Percentiles rank a stretch among this genome's conserved stretches.
Evolutionary conservation across 2,113 vertebrate genomes (phyloP).

Genomic region (Elephantulus edwardii): DNA sequence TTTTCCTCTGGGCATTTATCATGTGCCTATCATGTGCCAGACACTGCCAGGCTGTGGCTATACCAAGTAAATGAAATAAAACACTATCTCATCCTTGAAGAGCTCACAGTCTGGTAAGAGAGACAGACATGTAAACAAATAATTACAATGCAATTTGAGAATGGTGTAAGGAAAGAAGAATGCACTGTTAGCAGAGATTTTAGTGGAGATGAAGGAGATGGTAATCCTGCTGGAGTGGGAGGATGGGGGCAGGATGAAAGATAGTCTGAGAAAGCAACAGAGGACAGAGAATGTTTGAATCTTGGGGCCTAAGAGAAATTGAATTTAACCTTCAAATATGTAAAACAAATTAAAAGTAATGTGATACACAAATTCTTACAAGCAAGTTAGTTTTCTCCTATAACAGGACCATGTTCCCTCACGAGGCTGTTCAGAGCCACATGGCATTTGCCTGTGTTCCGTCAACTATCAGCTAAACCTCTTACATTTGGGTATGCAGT

Average conservation of each 20-base stretch:
- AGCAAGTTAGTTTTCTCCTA: conserved; percentile 14
- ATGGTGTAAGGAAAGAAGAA: conserved; percentile 20
- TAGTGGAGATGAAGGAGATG: background rate
- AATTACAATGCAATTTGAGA: conserved; percentile 64
- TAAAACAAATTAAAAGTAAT: background rate
- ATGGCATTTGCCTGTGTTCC: background rate
- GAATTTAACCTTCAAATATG: conserved; percentile 27
- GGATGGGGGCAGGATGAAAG: background rate
- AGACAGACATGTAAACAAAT: conserved; percentile 69
- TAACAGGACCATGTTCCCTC: background rate
- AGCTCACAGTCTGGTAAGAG: conserved; percentile 51
- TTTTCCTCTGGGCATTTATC: background rate
- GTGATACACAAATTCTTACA: background rate
- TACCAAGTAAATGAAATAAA: conserved; percentile 49
- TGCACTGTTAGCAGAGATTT: conserved; percentile 10
- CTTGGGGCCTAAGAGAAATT: background rate
- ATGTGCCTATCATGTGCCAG: conserved; percentile 31
- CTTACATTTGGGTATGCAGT: background rate
- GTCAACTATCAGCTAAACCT: background rate
- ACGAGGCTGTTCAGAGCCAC: background rate
- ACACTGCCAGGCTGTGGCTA: conserved; percentile 23
- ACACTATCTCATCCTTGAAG: conserved; percentile 45
- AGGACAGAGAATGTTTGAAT: background rate
- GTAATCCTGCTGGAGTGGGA: background rate
- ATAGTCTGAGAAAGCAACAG: background rate